Conservation (phyloP, 2,113 vertebrate genomes). For the Sinosuthora webbiana region DNA sequence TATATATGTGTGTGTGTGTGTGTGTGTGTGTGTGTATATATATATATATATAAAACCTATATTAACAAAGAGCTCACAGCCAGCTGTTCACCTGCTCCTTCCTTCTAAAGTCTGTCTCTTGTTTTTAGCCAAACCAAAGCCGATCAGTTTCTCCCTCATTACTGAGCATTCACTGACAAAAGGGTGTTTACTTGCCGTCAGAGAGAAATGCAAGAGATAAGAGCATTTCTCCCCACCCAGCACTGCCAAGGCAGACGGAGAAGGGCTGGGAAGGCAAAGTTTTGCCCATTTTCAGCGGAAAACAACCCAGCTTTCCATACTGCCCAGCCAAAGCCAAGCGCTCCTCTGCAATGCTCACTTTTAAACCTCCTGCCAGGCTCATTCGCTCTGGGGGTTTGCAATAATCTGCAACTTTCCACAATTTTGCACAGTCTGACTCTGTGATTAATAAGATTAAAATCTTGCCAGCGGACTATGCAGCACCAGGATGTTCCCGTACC, state of each 20-base stretch:
- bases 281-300: background rate
- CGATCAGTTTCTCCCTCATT: background rate
- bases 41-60: background rate
- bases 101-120: background rate
- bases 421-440: background rate
- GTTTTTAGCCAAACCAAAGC: background rate
- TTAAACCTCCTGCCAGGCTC: background rate
- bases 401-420: background rate
- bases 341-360: background rate
- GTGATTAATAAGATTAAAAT: background rate
- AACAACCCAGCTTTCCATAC: background rate
- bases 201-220: background rate
- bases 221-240: background rate
- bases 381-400: background rate
- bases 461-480: background rate
- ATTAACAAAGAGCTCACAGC: background rate
- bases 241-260: background rate
- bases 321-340: background rate
- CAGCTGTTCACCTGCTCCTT: background rate
- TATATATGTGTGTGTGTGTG: accelerated
- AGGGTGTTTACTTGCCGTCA: background rate
- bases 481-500: background rate
- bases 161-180: background rate
- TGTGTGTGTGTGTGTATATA: accelerated
- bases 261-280: background rate